phyloP scores from a whole-genome alignment of 2,113 vertebrate species.

The Nanorana parkeri region DNA sequence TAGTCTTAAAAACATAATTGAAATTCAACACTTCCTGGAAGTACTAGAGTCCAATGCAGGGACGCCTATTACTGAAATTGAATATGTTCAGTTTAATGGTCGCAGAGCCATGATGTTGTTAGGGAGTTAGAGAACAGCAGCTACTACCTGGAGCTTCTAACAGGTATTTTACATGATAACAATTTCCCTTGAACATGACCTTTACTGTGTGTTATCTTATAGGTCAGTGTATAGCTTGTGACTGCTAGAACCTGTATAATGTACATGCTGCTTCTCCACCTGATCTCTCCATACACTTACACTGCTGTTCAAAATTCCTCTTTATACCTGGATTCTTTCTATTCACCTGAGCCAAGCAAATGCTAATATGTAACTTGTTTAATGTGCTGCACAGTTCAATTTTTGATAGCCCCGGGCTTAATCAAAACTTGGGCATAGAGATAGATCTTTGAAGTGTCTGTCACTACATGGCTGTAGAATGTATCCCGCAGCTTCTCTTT shows the following conservation, averaged over 20 bases:
- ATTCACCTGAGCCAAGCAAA: background rate
- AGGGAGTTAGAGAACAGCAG: too few relatives aligned
- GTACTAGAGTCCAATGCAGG: too few relatives aligned
- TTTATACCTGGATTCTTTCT: background rate
- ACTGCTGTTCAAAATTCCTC: background rate
- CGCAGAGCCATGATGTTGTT: too few relatives aligned
- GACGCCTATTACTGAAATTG: too few relatives aligned
- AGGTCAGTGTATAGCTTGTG: background rate
- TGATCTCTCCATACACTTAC: background rate
- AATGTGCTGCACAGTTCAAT: background rate
- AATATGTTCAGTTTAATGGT: too few relatives aligned
- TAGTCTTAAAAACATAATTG: too few relatives aligned
- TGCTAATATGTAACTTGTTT: conserved; percentile 19
- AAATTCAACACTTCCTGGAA: too few relatives aligned
- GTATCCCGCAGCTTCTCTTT: conserved; percentile 14
- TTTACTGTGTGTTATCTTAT: too few relatives aligned
- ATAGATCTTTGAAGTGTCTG: conserved; percentile 26
- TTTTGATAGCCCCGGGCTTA: conserved; percentile 26
- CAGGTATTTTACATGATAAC: too few relatives aligned
- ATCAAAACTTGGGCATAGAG: background rate
- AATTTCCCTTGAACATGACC: too few relatives aligned
- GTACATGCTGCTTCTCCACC: background rate
- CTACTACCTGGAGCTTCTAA: too few relatives aligned
- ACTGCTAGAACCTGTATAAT: background rate
- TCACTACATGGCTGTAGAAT: conserved; percentile 18